Conservation (phyloP, 2,888 invertebrate genomes). For the Acleris cristana region DNA sequence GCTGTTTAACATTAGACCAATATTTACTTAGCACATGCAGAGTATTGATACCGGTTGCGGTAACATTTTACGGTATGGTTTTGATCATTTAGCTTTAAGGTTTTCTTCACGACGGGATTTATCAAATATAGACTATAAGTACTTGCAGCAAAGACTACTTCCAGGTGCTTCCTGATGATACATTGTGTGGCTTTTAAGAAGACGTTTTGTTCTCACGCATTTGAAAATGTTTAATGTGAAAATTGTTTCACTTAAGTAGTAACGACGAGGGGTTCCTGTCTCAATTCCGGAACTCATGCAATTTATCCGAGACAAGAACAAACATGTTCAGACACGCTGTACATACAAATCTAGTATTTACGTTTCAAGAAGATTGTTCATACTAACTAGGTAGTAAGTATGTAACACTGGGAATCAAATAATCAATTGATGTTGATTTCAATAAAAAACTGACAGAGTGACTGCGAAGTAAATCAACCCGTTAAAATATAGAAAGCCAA, state of each 20-base stretch:
- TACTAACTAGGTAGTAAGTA: neutral
- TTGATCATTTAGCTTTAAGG: neutral
- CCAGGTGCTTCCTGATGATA: too few species aligned
- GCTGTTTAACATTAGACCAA: constrained; percentile 20
- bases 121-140: too few species aligned
- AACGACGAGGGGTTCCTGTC: constrained; percentile 43
- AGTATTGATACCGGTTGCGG: constrained; percentile 13
- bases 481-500: too few species aligned
- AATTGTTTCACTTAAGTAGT: constrained; percentile 44
- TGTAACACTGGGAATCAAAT: too few species aligned
- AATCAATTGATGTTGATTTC: too few species aligned
- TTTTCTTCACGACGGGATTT: too few species aligned
- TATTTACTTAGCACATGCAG: constrained; percentile 20
- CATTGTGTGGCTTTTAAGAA: too few species aligned
- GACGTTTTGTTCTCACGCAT: constrained; percentile 19
- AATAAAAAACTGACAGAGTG: too few species aligned
- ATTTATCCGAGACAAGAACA: constrained; percentile 40
- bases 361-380: neutral
- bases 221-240: constrained; percentile 44
- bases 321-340: constrained; percentile 49
- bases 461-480: too few species aligned
- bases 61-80: constrained; percentile 13
- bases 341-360: constrained; percentile 17
- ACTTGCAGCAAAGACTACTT: too few species aligned
- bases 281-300: constrained; percentile 38